These are phyloP conservation scores for Thunnus maccoyii DNA, from an alignment of 2,113 vertebrate species.

Conservation along the genomic window DNA sequence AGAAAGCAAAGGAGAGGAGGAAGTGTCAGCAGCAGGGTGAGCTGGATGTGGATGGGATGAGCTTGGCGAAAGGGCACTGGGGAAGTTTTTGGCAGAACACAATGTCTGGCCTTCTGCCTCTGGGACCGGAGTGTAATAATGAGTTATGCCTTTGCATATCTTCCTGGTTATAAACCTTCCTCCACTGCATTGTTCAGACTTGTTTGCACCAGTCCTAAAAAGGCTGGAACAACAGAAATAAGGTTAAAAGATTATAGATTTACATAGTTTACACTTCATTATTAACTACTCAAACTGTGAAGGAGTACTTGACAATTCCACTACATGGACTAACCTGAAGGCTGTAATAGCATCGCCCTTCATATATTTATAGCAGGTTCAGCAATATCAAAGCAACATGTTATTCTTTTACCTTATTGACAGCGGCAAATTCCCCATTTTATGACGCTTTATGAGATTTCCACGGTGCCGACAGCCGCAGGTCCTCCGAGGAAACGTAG, in stretches of 20 bases:
- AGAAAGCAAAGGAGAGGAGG: conserved; percentile 21
- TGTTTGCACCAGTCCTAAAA: conserved; percentile 18
- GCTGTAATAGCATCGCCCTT: too few species aligned
- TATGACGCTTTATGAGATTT: too few species aligned
- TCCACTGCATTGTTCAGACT: background rate
- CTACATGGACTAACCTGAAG: too few species aligned
- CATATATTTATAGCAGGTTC: too few species aligned
- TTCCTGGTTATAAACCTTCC: conserved; percentile 26
- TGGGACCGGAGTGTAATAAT: conserved; percentile 41
- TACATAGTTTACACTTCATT: too few species aligned
- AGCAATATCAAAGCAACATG: too few species aligned
- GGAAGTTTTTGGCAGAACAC: conserved; percentile 1
- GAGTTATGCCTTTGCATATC: conserved; percentile 62
- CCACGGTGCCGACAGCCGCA: too few species aligned
- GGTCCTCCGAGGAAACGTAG: too few species aligned
- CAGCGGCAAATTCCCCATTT: too few species aligned
- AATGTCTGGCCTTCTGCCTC: accelerated
- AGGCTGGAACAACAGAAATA: conserved; percentile 29
- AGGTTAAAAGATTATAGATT: background rate
- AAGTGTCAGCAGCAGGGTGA: background rate
- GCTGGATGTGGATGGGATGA: background rate
- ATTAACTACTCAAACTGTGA: too few species aligned
- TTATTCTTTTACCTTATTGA: too few species aligned
- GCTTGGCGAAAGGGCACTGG: accelerated
- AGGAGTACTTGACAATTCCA: too few species aligned